A percentile compares a stretch with the other conserved stretches of the same genome.
Evolutionary conservation across 2,797 vertebrate species (phyloP).

Genomic region (Pteronotus mesoamericanus): DNA sequence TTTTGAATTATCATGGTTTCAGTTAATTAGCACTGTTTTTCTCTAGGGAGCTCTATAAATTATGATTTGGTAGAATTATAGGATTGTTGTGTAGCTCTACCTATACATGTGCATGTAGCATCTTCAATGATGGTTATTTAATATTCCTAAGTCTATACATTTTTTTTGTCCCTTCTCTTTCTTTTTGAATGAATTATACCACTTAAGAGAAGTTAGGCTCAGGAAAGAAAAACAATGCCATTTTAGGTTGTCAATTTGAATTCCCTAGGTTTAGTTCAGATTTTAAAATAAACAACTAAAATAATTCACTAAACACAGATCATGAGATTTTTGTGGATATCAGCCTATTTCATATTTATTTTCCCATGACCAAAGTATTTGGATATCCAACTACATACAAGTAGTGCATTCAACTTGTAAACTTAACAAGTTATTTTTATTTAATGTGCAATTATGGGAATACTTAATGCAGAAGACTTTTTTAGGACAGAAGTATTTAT

Average conservation of each 20-base stretch:
- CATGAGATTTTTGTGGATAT: neutral
- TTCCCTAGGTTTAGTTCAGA: neutral
- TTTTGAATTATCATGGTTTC: slow-evolving; percentile 6
- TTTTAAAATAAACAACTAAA: neutral
- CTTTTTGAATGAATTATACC: neutral
- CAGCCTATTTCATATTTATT: neutral
- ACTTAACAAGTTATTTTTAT: neutral
- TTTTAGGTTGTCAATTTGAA: slow-evolving; percentile 1
- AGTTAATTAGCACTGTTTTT: neutral
- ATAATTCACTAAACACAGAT: neutral
- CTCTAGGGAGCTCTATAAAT: neutral
- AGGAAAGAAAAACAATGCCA: neutral
- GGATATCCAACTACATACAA: neutral
- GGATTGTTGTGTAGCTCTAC: neutral
- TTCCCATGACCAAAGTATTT: neutral
- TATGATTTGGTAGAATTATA: neutral
- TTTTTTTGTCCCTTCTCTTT: neutral
- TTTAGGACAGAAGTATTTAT: neutral
- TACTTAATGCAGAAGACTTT: neutral
- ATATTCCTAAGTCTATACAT: neutral
- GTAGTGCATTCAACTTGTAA: neutral
- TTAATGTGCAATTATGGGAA: neutral
- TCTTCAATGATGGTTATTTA: neutral
- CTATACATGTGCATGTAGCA: neutral
- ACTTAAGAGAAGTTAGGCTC: neutral